Evolutionary conservation across 2,888 invertebrate species (phyloP).

Genomic region (Folsomia manolachei): DNA sequence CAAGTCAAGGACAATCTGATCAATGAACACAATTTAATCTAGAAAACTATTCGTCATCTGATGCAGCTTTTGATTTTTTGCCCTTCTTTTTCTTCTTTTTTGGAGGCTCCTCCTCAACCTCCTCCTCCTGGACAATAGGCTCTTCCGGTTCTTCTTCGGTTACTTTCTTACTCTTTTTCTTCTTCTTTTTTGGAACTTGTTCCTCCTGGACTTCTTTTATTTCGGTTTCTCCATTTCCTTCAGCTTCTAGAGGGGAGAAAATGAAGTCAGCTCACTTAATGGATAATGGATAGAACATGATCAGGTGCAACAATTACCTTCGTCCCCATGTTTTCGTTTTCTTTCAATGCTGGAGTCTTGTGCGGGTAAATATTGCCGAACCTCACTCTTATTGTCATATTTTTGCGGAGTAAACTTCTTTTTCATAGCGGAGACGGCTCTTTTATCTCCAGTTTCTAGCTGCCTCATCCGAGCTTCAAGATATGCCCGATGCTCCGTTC

Average conservation of each 20-base stretch:
- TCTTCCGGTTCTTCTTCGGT: conserved; percentile 22
- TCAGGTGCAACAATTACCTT: conserved; percentile 17
- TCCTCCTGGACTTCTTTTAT: conserved; percentile 23
- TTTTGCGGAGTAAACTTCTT: conserved; percentile 68
- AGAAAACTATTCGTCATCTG: conserved; percentile 3
- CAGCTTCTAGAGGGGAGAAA: not conserved
- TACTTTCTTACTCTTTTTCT: conserved; percentile 38
- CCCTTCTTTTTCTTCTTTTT: conserved; percentile 45
- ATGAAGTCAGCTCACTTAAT: not conserved
- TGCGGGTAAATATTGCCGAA: conserved; percentile 72
- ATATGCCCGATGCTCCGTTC: conserved; percentile 84
- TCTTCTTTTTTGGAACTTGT: conserved; percentile 41
- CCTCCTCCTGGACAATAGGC: conserved; percentile 4
- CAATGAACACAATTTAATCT: not conserved
- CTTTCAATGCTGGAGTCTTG: conserved; percentile 79
- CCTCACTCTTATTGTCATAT: conserved; percentile 82
- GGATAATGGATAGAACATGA: conserved; percentile 1
- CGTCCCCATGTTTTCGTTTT: conserved; percentile 54
- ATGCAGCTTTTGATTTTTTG: conserved; percentile 6
- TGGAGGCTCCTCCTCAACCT: conserved; percentile 31
- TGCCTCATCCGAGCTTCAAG: conserved; percentile 72
- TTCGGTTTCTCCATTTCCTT: conserved; percentile 3
- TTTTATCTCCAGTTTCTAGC: conserved; percentile 76
- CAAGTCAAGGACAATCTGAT: not conserved
- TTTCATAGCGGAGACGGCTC: conserved; percentile 61